These are phyloP conservation scores for Uromys caudimaculatus DNA, from an alignment of 2,797 vertebrate genomes.

Conservation along the genomic window DNA sequence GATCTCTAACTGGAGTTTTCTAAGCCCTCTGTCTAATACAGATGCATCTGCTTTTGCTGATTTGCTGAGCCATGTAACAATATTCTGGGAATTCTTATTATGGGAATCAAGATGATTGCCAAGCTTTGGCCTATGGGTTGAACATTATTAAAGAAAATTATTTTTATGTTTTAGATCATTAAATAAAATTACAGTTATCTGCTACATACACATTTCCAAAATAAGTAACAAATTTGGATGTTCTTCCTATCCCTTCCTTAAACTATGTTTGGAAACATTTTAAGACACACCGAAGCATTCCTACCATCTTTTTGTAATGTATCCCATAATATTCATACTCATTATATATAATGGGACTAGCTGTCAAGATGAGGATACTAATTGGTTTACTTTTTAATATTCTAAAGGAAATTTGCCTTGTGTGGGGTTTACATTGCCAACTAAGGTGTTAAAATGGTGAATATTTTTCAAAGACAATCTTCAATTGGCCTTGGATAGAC, in stretches of 20 bases:
- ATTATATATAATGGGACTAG: not conserved
- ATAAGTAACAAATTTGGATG: not conserved
- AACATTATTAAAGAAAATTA: not conserved
- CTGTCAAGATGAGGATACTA: not conserved
- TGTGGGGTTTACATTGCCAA: not conserved
- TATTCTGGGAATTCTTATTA: not conserved
- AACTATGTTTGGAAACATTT: not conserved
- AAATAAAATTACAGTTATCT: not conserved
- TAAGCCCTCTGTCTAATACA: not conserved
- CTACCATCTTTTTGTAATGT: not conserved
- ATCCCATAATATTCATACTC: not conserved
- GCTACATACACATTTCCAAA: not conserved
- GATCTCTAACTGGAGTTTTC: not conserved
- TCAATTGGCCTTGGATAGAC: not conserved
- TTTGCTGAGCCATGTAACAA: not conserved
- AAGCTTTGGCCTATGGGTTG: not conserved
- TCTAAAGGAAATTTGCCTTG: not conserved
- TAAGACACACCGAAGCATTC: not conserved
- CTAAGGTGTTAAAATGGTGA: not conserved
- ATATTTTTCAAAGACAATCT: not conserved
- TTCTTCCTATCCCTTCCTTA: not conserved
- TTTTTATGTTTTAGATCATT: not conserved
- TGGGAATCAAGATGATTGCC: not conserved
- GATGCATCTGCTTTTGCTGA: not conserved
- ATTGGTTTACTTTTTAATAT: not conserved